phyloP scores from a whole-genome alignment of 1,140 invertebrate species.

The Drosophila arawakana region DNA sequence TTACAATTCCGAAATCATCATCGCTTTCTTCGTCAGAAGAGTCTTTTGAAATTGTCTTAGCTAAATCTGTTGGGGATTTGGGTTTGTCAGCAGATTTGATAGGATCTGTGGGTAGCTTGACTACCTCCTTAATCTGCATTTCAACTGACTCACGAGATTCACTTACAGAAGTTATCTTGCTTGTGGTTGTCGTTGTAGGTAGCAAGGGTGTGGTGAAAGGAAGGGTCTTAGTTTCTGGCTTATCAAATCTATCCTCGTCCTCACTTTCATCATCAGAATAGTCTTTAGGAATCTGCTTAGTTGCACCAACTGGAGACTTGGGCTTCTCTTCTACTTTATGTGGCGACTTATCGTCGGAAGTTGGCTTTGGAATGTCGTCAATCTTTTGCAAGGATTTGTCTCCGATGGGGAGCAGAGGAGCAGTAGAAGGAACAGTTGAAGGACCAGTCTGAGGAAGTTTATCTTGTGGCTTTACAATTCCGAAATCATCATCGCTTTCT shows the following conservation, averaged over 20 bases:
- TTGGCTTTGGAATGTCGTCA: slow-evolving; percentile 7
- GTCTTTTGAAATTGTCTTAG: neutral
- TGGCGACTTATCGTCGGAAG: neutral
- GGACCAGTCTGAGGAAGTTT: slow-evolving; percentile 1
- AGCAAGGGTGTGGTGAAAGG: neutral
- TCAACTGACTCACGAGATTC: slow-evolving; percentile 10
- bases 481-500: slow-evolving; percentile 15
- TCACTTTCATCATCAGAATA: slow-evolving; percentile 20
- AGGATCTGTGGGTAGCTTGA: neutral
- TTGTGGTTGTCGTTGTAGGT: neutral
- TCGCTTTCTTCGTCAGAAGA: slow-evolving; percentile 24
- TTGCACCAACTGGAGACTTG: slow-evolving; percentile 7
- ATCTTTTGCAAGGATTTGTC: slow-evolving; percentile 1
- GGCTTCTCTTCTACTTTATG: slow-evolving; percentile 18
- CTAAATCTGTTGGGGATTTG: slow-evolving; percentile 12
- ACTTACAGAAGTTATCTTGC: slow-evolving; percentile 1
- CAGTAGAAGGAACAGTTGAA: neutral
- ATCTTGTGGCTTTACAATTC: neutral
- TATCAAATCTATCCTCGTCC: slow-evolving; percentile 3
- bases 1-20: slow-evolving; percentile 7
- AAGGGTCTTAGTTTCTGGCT: slow-evolving; percentile 4
- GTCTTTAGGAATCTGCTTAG: neutral
- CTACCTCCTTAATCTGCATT: neutral
- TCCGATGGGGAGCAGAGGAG: neutral
- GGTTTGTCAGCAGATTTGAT: slow-evolving; percentile 5